Base-by-base conservation (phyloP, 1,140 invertebrate genomes). In the Bathynomus jamesi region DNA sequence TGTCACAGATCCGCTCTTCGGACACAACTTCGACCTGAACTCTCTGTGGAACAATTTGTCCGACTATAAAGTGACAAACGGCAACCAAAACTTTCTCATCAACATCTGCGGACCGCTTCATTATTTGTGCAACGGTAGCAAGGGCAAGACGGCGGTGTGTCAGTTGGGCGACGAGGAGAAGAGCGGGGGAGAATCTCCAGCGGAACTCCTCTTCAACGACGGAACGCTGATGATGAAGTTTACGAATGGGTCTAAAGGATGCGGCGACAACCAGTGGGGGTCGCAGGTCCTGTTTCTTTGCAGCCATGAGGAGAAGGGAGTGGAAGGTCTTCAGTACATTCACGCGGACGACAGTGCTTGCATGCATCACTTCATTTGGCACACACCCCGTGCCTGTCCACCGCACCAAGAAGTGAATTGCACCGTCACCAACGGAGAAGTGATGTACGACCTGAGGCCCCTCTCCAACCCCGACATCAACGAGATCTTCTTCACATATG, bases 101-200 rank as follows among this genome's bases (percentile, higher is more conserved):
- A 76, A 76, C 25, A 4, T 76, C 46, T 76, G 75, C 71, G 75
- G 75, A 0, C 69, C 75, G 29, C 71, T 73, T n/a, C 24, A 73
- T 17, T 63, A 65, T 17, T n/a, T 40, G 17, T 76, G 72, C 68
- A 65, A 27, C 4, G 65, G 46, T 5, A 40, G 69, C 27, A 28
- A 68, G 24, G 27, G 30, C 61, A 66, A 28, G 5, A 65, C 72
- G 30, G 72, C 67, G 17, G 46, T 74, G 24, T 74, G 72, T 25
- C 68, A 69, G 24, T 17, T 74, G 4, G 13, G 24, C 46, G 13
- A 28, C 46, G 61, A 46, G 10, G 28, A 69, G 24, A 60, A 64
- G 29, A 76, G 69, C 65, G 71, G 60, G 64, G 75, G 75, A 21
- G 21, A 28, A 61, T 62, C 61, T 29, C 70, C 75, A 27, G 46